Conservation (phyloP, 2,113 vertebrate genomes). For the Oplegnathus fasciatus region DNA sequence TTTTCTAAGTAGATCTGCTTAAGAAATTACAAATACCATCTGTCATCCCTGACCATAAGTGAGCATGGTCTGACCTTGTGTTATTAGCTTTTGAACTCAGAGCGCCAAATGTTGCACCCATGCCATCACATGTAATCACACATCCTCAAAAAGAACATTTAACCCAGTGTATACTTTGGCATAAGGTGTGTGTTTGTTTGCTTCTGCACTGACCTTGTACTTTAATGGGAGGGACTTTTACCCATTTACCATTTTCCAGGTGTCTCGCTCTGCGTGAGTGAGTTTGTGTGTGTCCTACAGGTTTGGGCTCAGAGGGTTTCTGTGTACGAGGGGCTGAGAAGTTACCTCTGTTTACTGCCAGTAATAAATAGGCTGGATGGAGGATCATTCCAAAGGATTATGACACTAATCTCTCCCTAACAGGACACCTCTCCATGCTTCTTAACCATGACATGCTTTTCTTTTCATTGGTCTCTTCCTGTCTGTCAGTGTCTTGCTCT, state of each 20-base stretch:
- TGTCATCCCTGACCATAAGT: slow-evolving; percentile 8
- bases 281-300: slow-evolving; percentile 16
- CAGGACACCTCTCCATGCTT: slow-evolving; percentile 50
- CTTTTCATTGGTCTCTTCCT: slow-evolving; percentile 1
- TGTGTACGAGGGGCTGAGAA: slow-evolving; percentile 16
- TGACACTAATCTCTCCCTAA: slow-evolving; percentile 64
- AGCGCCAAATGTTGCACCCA: background rate
- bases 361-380: slow-evolving; percentile 55
- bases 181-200: slow-evolving; percentile 14
- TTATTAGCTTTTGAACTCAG: slow-evolving; percentile 3
- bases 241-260: slow-evolving; percentile 14
- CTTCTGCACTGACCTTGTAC: slow-evolving; percentile 28
- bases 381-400: slow-evolving; percentile 69
- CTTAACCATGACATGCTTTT: slow-evolving; percentile 23
- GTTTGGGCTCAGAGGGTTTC: slow-evolving; percentile 24
- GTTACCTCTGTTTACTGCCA: slow-evolving; percentile 43
- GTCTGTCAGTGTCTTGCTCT: slow-evolving; percentile 4
- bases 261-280: background rate
- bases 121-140: slow-evolving; percentile 13
- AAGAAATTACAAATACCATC: background rate
- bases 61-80: slow-evolving; percentile 14
- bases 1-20: background rate
- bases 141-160: background rate
- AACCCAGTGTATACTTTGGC: background rate
- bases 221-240: slow-evolving; percentile 29